Evolutionary conservation across 2,888 invertebrate genomes (phyloP).

Genomic region (Chloroclysta siterata): DNA sequence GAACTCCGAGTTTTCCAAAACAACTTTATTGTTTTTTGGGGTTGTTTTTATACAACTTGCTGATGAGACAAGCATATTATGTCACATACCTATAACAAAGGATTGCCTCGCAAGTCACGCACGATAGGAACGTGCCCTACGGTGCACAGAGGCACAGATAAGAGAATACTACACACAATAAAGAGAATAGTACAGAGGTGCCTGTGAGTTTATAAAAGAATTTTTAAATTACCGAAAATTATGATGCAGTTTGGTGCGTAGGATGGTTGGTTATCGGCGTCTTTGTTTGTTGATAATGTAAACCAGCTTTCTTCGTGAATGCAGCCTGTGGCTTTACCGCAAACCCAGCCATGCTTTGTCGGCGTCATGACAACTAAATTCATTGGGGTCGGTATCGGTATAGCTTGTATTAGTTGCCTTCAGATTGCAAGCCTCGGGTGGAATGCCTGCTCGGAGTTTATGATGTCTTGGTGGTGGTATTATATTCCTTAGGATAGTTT

Average conservation of each 20-base stretch:
- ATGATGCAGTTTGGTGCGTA: not conserved
- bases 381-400: slow-evolving; percentile 49
- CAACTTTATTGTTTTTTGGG: not conserved
- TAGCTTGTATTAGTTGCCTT: slow-evolving; percentile 41
- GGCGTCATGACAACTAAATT: slow-evolving; percentile 61
- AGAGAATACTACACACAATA: too few species aligned
- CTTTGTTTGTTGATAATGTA: not conserved
- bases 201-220: too few species aligned
- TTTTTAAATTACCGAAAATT: too few species aligned
- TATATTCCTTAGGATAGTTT: not conserved
- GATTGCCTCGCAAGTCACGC: too few species aligned
- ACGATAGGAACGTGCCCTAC: too few species aligned
- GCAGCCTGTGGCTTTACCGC: slow-evolving; percentile 42
- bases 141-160: too few species aligned
- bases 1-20: not conserved
- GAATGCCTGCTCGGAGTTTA: slow-evolving; percentile 50
- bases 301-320: slow-evolving; percentile 8
- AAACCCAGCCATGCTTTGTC: slow-evolving; percentile 55
- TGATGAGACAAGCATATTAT: too few species aligned
- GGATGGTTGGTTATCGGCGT: not conserved
- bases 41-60: not conserved
- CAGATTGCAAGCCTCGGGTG: slow-evolving; percentile 45
- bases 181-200: too few species aligned
- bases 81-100: too few species aligned
- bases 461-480: slow-evolving; percentile 39